A percentile compares a stretch with the other conserved stretches of the same genome.
phyloP scores from a whole-genome alignment of 2,113 vertebrate genomes.

The Rutilus rutilus region DNA sequence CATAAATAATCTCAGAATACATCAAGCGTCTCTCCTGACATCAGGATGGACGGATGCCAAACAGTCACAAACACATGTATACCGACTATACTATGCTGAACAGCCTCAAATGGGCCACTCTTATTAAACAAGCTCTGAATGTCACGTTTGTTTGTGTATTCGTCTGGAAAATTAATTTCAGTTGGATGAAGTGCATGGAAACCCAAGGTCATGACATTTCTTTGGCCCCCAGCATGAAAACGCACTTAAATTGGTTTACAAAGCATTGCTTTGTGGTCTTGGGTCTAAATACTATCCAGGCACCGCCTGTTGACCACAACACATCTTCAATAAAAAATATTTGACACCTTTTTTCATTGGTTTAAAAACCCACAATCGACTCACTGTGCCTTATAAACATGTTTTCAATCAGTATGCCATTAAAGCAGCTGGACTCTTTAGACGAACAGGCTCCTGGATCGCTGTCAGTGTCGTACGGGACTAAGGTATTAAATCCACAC shows the following conservation, averaged over 20 bases:
- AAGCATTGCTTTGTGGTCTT: constrained; percentile 8
- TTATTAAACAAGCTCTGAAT: neutral
- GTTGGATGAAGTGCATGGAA: constrained; percentile 9
- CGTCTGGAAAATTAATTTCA: constrained; percentile 6
- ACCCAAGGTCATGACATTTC: neutral
- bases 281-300: neutral
- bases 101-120: neutral
- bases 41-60: constrained; percentile 12
- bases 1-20: constrained; percentile 28
- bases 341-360: constrained; percentile 31
- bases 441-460: neutral
- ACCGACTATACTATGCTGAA: neutral
- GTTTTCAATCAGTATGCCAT: constrained; percentile 44
- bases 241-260: neutral
- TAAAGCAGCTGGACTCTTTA: constrained; percentile 32
- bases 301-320: constrained; percentile 6
- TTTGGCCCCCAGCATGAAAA: neutral
- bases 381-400: neutral
- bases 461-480: neutral
- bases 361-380: constrained; percentile 42
- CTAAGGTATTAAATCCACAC: constrained; percentile 34
- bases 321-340: neutral
- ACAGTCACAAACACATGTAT: neutral
- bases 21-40: constrained; percentile 8
- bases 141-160: neutral